A percentile compares a stretch with the other conserved stretches of the same genome.
Evolutionary conservation across 2,888 invertebrate species (phyloP).

Genomic region (Chrysopilus asiliformis): DNA sequence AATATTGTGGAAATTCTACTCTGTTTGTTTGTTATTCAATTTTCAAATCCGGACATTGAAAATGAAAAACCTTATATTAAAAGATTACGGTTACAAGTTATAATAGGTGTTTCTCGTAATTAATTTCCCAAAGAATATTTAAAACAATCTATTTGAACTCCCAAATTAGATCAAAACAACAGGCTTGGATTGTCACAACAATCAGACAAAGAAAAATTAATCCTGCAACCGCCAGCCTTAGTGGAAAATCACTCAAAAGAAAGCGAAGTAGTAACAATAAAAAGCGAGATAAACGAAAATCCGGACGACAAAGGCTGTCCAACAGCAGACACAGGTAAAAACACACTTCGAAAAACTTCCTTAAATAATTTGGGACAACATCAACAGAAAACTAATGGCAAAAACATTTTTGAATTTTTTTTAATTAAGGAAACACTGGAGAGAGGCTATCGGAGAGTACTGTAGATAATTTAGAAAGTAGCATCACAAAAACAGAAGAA

Average conservation of each 20-base stretch:
- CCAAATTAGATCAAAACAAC: constrained; percentile 11
- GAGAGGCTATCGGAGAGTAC: constrained; percentile 4
- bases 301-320: constrained; percentile 8
- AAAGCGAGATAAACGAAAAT: constrained; percentile 15
- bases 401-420: neutral
- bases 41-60: too few species aligned
- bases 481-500: constrained; percentile 8
- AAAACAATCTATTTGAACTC: neutral
- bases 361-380: too few species aligned
- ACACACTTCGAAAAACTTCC: too few species aligned
- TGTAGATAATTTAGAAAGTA: constrained; percentile 11
- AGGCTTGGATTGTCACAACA: constrained; percentile 11
- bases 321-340: constrained; percentile 6
- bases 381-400: too few species aligned
- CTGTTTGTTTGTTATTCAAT: too few species aligned
- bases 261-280: constrained; percentile 14
- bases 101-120: too few species aligned
- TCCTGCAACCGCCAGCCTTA: constrained; percentile 8
- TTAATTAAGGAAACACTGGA: constrained; percentile 6
- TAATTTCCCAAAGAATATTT: too few species aligned
- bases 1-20: too few species aligned
- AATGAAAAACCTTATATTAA: too few species aligned
- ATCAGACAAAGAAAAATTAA: constrained; percentile 8
- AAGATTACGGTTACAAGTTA: too few species aligned
- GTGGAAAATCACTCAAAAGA: constrained; percentile 14